Base-by-base conservation (phyloP, 2,888 invertebrate species). In the Horisme vitalbata region DNA sequence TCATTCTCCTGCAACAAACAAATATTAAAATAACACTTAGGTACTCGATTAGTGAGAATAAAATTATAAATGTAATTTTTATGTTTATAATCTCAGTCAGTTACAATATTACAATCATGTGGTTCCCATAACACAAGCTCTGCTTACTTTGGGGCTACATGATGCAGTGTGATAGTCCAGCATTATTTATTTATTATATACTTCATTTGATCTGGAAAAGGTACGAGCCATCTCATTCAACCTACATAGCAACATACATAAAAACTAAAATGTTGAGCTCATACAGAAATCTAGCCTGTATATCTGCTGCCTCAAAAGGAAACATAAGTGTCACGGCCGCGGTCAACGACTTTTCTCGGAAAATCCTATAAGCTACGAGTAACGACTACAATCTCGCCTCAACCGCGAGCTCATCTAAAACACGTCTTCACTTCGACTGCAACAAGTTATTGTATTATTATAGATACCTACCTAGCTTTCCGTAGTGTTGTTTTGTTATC, bases 1-100 rank as follows among this genome's bases (percentile, higher is more conserved):
- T 96, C 96, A 79, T 96, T 96, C 85, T 97, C 95, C 82, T 90
- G 68, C 30, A 37, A 31, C 2, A 2, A 11, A 38, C n/a, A n/a
- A n/a, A n/a, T n/a, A n/a, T n/a, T n/a, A n/a, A n/a, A n/a, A n/a
- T n/a, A n/a, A n/a, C n/a, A n/a, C n/a, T n/a, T n/a, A n/a, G n/a
- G n/a, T n/a, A n/a, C n/a, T n/a, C n/a, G n/a, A n/a, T n/a, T n/a
- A n/a, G n/a, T n/a, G n/a, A n/a, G n/a, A n/a, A n/a, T n/a, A n/a
- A n/a, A n/a, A n/a, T n/a, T n/a, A n/a, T n/a, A n/a, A n/a, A n/a
- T n/a, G n/a, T n/a, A n/a, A n/a, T n/a, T n/a, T n/a, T n/a, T n/a
- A n/a, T n/a, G n/a, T n/a, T n/a, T n/a, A n/a, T n/a, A 13, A 18
- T 18, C 6, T 5, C 18, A 18, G 18, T n/a, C n/a, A n/a, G n/a